Evolutionary conservation across 2,888 invertebrate species (phyloP), one percentile per base, ranked within the genome.

Genomic region (Drosophila maculinotata): DNA sequence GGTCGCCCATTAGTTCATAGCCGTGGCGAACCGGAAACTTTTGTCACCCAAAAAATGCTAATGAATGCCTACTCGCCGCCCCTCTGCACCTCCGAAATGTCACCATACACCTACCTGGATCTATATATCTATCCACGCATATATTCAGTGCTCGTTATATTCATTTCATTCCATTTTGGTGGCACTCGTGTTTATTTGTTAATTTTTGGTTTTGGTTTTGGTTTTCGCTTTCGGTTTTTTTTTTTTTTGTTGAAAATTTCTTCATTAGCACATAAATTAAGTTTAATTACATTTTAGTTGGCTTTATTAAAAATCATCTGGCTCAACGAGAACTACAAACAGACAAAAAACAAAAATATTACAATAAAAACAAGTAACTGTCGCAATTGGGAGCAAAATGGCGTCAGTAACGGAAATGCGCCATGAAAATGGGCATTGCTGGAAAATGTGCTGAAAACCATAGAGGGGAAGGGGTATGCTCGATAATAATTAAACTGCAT

Each of bases 1-100:
- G 64, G 56, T 72, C 64, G 60, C 53, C 57, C 82, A 76, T 87
- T 84, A 79, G 79, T 79, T 79, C 69, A 73, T 69, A 69, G 76
- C 84, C 83, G 81, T 87, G 76, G 81, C 81, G 76, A 85, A 86
- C 86, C 88, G 88, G 88, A 89, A 88, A 89, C 72, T 87, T 85
- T 89, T 88, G 89, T 89, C 89, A 88, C 87, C 83, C 71, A 62
- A 73, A 84, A 74, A 68, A 77, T 76, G 70, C 77, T 88, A 86
- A 86, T 86, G 88, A 88, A 84, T 79, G 82, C 28, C 9, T 23
- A 17, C 15, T 1, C 17, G 15, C 23, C 38, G 31, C 41, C 38
- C 12, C 49, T 5, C 7, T 17, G 10, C 20, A 26, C 30, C 20
- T 38, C 17, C 17, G 17, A 8, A 30, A n/a, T 62, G 47, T 63